Conservation (phyloP, 2,888 invertebrate genomes). For the Drosophila longiperda region DNA sequence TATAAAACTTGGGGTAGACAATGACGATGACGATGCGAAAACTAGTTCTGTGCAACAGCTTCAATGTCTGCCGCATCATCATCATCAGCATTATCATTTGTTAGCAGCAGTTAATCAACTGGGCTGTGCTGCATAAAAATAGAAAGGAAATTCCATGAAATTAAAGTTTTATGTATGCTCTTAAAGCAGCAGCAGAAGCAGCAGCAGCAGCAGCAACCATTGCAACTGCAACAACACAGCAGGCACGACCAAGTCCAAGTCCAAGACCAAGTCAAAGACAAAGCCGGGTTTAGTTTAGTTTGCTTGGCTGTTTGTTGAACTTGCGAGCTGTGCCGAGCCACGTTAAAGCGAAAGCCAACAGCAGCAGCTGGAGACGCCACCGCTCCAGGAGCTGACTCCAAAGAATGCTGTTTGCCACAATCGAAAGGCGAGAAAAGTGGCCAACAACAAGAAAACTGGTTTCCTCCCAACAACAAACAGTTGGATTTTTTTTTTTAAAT, state of each 20-base stretch:
- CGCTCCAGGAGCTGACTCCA: slow-evolving; percentile 48
- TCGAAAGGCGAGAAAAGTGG: slow-evolving; percentile 78
- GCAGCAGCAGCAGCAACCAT: background rate
- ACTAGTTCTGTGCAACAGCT: slow-evolving; percentile 33
- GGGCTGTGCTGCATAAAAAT: slow-evolving; percentile 66
- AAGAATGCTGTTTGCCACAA: slow-evolving; percentile 81
- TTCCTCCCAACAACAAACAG: slow-evolving; percentile 35
- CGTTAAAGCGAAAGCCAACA: slow-evolving; percentile 46
- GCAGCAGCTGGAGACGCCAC: slow-evolving; percentile 46
- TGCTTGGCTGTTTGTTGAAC: slow-evolving; percentile 52
- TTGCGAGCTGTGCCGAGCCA: slow-evolving; percentile 24
- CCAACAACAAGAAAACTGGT: slow-evolving; percentile 42
- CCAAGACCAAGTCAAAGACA: slow-evolving; percentile 38
- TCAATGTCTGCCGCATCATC: background rate
- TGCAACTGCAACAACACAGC: slow-evolving; percentile 9
- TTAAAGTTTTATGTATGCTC: slow-evolving; percentile 61
- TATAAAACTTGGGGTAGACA: slow-evolving; percentile 27
- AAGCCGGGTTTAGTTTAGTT: slow-evolving; percentile 18
- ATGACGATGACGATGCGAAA: slow-evolving; percentile 3
- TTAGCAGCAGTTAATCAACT: slow-evolving; percentile 56
- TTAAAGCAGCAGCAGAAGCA: slow-evolving; percentile 30
- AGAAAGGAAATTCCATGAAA: slow-evolving; percentile 79
- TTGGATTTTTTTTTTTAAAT: slow-evolving; percentile 14
- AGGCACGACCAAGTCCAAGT: slow-evolving; percentile 15
- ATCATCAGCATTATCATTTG: slow-evolving; percentile 12